phyloP scores from a whole-genome alignment of 2,888 invertebrate species.

The Ernsta delagoae region DNA sequence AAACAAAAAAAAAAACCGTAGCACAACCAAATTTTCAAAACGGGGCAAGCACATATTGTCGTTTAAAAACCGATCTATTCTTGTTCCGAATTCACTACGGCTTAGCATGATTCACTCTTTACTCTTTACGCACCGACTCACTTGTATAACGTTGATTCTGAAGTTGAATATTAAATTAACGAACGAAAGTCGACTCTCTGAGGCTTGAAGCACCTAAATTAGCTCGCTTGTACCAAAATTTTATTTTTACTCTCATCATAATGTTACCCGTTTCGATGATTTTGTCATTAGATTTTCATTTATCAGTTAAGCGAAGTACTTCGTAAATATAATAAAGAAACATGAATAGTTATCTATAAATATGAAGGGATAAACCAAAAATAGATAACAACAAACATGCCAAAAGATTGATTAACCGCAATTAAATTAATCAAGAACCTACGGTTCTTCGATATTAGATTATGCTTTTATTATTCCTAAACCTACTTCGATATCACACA shows the following conservation, averaged over 20 bases:
- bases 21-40: background rate
- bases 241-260: conserved; percentile 17
- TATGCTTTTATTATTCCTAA: too few species aligned
- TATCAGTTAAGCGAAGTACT: background rate
- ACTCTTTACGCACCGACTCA: conserved; percentile 34
- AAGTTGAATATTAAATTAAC: conserved; percentile 44
- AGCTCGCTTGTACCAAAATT: background rate
- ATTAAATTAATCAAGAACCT: too few species aligned
- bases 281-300: background rate
- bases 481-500: too few species aligned
- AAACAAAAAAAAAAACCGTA: too few species aligned
- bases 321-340: background rate
- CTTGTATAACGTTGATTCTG: conserved; percentile 36
- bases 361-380: too few species aligned
- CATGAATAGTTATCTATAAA: too few species aligned
- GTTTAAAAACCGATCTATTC: background rate
- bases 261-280: background rate
- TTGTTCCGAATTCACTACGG: background rate
- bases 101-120: conserved; percentile 11
- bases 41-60: background rate
- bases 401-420: background rate
- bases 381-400: background rate
- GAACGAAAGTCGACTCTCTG: conserved; percentile 44
- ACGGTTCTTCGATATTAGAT: too few species aligned
- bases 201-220: conserved; percentile 29